These are phyloP conservation scores for Arvicanthis niloticus DNA, from an alignment of 2,113 vertebrate species.

Conservation along the genomic window DNA sequence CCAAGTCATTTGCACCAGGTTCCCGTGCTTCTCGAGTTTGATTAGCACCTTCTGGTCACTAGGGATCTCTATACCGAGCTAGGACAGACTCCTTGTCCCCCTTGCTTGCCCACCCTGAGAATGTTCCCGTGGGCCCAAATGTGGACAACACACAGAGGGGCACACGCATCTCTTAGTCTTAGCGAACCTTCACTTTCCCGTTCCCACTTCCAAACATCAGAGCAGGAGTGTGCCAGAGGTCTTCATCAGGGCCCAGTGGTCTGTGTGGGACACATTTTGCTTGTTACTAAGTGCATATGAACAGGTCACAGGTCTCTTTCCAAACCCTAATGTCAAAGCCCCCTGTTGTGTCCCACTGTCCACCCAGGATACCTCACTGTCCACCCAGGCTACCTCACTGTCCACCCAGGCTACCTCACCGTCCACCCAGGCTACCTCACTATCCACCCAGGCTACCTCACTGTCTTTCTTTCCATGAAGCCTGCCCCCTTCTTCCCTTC, in stretches of 20 bases:
- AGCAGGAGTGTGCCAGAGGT: neutral
- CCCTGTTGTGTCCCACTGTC: too few species aligned
- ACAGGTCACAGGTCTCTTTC: too few species aligned
- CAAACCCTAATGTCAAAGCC: neutral
- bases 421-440: too few species aligned
- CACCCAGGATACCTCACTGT: neutral
- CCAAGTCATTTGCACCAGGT: too few species aligned
- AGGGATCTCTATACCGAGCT: too few species aligned
- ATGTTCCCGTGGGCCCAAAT: too few species aligned
- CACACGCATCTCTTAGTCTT: neutral
- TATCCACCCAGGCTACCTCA: neutral
- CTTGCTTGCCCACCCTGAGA: neutral
- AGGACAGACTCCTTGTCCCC: neutral
- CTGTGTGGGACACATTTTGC: accelerated
- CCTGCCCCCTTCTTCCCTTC: neutral
- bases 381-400: neutral
- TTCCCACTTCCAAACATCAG: neutral
- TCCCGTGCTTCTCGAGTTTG: neutral
- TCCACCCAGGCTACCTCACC: neutral
- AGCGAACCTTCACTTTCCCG: accelerated
- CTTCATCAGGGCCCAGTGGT: too few species aligned
- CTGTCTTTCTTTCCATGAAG: accelerated
- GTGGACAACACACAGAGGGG: too few species aligned
- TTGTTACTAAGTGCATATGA: too few species aligned
- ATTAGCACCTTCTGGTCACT: neutral